Evolutionary conservation across 2,113 vertebrate genomes (phyloP).

Genomic region (Podarcis raffonei): DNA sequence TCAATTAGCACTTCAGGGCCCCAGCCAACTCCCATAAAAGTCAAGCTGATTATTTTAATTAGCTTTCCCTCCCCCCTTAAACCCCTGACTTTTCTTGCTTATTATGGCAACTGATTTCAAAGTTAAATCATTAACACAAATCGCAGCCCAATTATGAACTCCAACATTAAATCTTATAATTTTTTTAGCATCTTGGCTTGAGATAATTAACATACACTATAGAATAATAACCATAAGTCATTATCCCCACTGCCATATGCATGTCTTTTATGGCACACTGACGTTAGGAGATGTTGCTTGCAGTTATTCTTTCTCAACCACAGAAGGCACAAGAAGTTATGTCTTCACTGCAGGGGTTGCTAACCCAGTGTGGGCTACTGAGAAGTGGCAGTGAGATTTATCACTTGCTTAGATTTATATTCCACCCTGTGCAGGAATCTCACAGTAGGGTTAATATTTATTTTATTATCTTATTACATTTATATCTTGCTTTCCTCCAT

Average conservation of each 20-base stretch:
- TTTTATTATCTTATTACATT: background rate
- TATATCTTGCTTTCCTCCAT: background rate
- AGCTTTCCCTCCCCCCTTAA: constrained; percentile 40
- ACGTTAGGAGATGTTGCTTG: background rate
- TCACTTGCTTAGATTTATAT: background rate
- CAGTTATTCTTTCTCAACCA: accelerated
- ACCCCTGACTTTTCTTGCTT: constrained; percentile 25
- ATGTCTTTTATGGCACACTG: background rate
- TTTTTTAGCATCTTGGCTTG: constrained; percentile 17
- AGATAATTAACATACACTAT: constrained; percentile 7
- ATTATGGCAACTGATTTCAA: background rate
- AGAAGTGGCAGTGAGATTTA: background rate
- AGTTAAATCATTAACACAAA: background rate
- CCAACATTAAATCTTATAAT: background rate
- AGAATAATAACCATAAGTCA: constrained; percentile 19
- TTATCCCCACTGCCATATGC: background rate
- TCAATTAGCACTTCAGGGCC: constrained; percentile 34
- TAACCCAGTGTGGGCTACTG: background rate
- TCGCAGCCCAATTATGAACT: constrained; percentile 19
- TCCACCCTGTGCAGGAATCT: background rate
- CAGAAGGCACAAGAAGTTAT: background rate
- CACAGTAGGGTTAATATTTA: background rate
- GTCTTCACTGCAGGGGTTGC: background rate
- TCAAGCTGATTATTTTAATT: constrained; percentile 48
- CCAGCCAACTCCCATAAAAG: constrained; percentile 58